Conservation (phyloP, 2,888 invertebrate species). For the Palloptera scutellata region DNA sequence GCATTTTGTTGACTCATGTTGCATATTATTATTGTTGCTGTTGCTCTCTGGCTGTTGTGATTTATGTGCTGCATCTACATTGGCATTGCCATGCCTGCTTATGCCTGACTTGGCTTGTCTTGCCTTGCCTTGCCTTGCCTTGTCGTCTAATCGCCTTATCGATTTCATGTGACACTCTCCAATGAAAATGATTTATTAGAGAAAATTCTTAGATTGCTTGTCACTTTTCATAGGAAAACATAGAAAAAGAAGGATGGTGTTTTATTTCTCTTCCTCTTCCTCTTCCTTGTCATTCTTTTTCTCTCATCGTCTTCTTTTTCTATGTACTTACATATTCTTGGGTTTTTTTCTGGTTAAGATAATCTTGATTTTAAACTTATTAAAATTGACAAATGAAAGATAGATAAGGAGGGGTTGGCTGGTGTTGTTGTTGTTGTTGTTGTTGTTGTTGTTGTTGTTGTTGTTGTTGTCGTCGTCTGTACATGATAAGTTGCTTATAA, state of each 20-base stretch:
- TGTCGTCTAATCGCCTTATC: too few relatives aligned
- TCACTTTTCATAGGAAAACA: conserved; percentile 44
- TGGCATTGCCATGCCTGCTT: too few relatives aligned
- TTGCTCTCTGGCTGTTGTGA: too few relatives aligned
- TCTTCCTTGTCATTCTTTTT: too few relatives aligned
- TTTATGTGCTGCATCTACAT: too few relatives aligned
- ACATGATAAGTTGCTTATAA: background rate
- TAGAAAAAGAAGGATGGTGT: conserved; percentile 52
- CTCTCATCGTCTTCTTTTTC: too few relatives aligned
- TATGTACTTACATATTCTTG: too few relatives aligned
- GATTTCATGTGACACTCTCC: too few relatives aligned
- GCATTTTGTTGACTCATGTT: too few relatives aligned
- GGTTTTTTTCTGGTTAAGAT: background rate
- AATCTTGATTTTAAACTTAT: background rate
- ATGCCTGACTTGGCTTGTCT: too few relatives aligned
- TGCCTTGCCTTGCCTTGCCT: too few relatives aligned
- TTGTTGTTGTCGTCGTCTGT: background rate
- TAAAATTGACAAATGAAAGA: conserved; percentile 7
- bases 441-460: background rate
- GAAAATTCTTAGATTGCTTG: conserved; percentile 49
- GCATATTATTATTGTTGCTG: too few relatives aligned
- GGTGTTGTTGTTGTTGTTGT: conserved; percentile 1
- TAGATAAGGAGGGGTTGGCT: background rate
- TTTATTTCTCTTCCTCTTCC: conserved; percentile 16
- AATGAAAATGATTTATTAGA: conserved; percentile 56